Base-by-base conservation (phyloP, 1,140 invertebrate species). In the Phymastichus coffea region DNA sequence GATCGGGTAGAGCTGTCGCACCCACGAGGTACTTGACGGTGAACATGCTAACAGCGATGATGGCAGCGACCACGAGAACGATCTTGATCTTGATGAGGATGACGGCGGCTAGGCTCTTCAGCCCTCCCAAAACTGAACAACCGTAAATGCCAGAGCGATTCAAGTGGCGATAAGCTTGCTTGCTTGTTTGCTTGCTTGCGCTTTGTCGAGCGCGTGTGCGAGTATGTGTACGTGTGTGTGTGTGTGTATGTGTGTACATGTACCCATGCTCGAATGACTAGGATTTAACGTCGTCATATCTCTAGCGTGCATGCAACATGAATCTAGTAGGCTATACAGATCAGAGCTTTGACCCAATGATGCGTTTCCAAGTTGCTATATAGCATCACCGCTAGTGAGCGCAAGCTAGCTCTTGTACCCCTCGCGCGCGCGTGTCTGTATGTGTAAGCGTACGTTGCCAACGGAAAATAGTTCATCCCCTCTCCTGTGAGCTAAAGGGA, bases 41-140 rank as follows among this genome's bases (percentile, higher is more conserved):
- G 43, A 62, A 62, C 33, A 66, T 54, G 20, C 63, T 63, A 8
- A 71, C 17, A 17, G 63, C 66, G 53, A 72, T 61, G 17, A 74
- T 57, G 8, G 68, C 67, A 20, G 70, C 54, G 20, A 70, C 43
- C 20, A 64, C 61, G 23, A 72, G 46, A 38, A 69, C 41, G 43
- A 75, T 63, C 54, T 75, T 75, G 47, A 73, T 68, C 64, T 75
- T 75, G 33, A 75, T 63, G 15, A 70, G 54, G 4, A 64, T 43
- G 52, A 73, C 30, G 17, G 66, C 55, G 7, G 67, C 55, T 38
- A 72, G 15, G 30, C 65, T 66, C 47, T 75, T 72, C 26, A 73
- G 49, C 54, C 73, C 70, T 23, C 68, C 71, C 30, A 66, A 54
- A 57, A 74, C 72, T 74, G 65, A 57, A 61, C 20, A 46, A 40